Evolutionary conservation across 2,797 vertebrate genomes (phyloP), one percentile per base, ranked within the genome.

Genomic region (Oryzias dopingdopingensis): DNA sequence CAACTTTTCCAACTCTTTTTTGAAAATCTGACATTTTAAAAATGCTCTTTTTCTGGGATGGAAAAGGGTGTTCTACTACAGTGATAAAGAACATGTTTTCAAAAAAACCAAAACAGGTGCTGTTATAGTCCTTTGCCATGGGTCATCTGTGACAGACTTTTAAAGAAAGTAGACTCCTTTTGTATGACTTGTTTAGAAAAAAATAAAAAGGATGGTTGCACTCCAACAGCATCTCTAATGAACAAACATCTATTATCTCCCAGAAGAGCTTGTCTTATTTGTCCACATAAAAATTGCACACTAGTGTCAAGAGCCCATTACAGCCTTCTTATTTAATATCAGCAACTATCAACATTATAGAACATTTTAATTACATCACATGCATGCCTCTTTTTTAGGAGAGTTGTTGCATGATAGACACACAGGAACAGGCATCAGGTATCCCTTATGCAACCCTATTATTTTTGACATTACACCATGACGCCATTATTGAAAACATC

Each of bases 281-380:
- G 69, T 80, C 49, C 56, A 22, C 56, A 57, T 49, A 49, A 49
- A 82, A 78, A 79, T 76, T 81, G 56, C 59, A 55, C 63, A 56
- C 45, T 73, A 72, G 73, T 55, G 52, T 45, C 47, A 20, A 59
- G 74, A 71, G 54, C 75, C 76, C 59, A 26, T 72, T 79, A 80
- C 74, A 63, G 15, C 82, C 65, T 62, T 26, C 61, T 57, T 64
- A 74, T 80, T 68, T 29, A 72, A 52, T 76, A 75, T 79, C 77
- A 67, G 57, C 64, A 76, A 70, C 58, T 65, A 70, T 80, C 68
- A 74, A 55, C 48, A 52, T 59, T 65, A 62, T 47, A 49, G 52
- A 50, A 49, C 16, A 22, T 65, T 74, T 75, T 77, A 79, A 82
- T 83, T 75, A 72, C 22, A 56, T 37, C 18, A 40, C 42, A 50